Evolutionary conservation across 2,888 invertebrate genomes (phyloP).

Genomic region (Gasteruption jaculator): DNA sequence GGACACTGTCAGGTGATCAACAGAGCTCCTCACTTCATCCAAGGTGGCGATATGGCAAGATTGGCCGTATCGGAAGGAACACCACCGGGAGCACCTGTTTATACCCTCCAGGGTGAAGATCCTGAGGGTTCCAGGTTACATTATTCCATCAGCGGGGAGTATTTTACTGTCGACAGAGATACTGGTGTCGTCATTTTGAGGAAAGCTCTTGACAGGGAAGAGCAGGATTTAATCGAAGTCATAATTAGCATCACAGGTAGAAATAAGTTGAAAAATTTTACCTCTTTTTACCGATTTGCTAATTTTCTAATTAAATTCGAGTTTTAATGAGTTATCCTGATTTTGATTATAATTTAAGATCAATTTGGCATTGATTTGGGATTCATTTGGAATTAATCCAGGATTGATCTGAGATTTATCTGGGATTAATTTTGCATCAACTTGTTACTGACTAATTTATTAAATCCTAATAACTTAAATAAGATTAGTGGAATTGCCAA

Average conservation of each 20-base stretch:
- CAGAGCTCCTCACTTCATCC: slow-evolving; percentile 70
- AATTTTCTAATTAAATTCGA: too few species aligned
- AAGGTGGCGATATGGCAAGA: slow-evolving; percentile 75
- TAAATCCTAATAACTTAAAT: too few species aligned
- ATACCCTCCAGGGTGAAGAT: slow-evolving; percentile 71
- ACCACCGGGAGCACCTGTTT: slow-evolving; percentile 70
- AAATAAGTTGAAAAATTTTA: too few species aligned
- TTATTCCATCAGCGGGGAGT: slow-evolving; percentile 78
- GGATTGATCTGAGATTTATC: too few species aligned
- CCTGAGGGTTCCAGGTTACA: slow-evolving; percentile 70
- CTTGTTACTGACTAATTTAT: slow-evolving; percentile 4
- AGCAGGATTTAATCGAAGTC: slow-evolving; percentile 67
- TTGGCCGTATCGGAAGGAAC: slow-evolving; percentile 72
- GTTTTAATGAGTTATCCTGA: too few species aligned
- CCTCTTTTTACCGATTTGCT: too few species aligned
- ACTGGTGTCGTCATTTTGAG: slow-evolving; percentile 73
- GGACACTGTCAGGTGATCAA: slow-evolving; percentile 65
- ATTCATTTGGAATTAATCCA: too few species aligned
- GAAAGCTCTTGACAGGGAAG: slow-evolving; percentile 68
- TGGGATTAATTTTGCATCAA: slow-evolving; percentile 8
- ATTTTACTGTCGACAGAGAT: slow-evolving; percentile 71
- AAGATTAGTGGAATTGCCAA: too few species aligned
- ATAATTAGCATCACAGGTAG: slow-evolving; percentile 77
- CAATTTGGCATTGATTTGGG: too few species aligned
- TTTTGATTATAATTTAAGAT: too few species aligned